Evolutionary conservation across 2,888 invertebrate species (phyloP).

Genomic region (Selenia dentaria): DNA sequence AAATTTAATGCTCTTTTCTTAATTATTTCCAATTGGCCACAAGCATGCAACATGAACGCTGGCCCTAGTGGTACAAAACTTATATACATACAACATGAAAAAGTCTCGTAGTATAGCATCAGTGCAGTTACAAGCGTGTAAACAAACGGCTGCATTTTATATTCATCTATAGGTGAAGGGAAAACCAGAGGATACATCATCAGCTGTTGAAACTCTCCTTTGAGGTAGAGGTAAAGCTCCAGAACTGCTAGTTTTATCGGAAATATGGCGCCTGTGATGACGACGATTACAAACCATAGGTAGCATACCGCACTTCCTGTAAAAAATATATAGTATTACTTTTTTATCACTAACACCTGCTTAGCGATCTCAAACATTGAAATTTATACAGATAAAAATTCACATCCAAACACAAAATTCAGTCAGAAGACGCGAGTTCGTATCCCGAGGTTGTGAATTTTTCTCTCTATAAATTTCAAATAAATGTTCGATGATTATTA

Average conservation of each 20-base stretch:
- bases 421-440: no score
- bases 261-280: conserved; percentile 20
- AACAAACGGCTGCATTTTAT: conserved; percentile 35
- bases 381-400: no score
- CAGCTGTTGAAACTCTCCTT: conserved; percentile 37
- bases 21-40: conserved; percentile 55
- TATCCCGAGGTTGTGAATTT: no score
- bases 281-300: conserved; percentile 38
- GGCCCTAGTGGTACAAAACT: conserved; percentile 54
- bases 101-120: no score
- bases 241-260: conserved; percentile 33
- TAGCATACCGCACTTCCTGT: conserved; percentile 37
- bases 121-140: conserved; percentile 21
- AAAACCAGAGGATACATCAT: conserved; percentile 41
- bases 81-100: conserved; percentile 35
- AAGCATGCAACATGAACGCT: conserved; percentile 55
- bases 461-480: no score
- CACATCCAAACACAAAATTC: no score
- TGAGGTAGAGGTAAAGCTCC: conserved; percentile 35
- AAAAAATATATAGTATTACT: no score
- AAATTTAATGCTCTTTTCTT: conserved; percentile 38
- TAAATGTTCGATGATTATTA: no score
- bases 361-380: no score
- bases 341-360: no score
- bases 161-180: conserved; percentile 41